Evolutionary conservation across 2,888 invertebrate species (phyloP), one percentile per base, ranked within the genome.

Genomic region (Cryptus viduatorius): DNA sequence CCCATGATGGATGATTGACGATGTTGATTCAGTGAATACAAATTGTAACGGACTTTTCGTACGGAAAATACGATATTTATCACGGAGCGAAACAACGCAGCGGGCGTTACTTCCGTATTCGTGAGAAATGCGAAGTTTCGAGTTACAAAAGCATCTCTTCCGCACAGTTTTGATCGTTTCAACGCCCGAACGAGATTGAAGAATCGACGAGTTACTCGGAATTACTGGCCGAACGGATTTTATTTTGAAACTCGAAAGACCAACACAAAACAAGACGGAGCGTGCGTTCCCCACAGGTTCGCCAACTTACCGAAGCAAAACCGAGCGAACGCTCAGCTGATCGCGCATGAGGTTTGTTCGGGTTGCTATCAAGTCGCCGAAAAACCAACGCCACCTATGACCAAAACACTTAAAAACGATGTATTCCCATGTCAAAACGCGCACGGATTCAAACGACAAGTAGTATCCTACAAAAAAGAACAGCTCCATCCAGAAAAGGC

Each of bases 1-100:
- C 92, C 92, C 92, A 92, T 92, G 72, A 65, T 78, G 12, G 12
- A 24, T 44, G 37, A 44, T 14, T 12, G 56, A 37, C 44, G 8
- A 61, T 19, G 14, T 61, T 29, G 61, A 19, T 73, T n/a, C 64
- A 46, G 53, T 50, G 68, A 31, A 44, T 53, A 76, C 14, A 37
- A 37, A 37, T 79, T 24, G 73, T 69, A 83, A 83, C 82, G 78
- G 64, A 56, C 69, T 83, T 71, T 67, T 46, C 14, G 53, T 31
- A 37, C 24, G 12, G 5, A n/a, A 8, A 31, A 46, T 48, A 12
- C 24, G 0, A 65, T 53, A 46, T 44, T 8, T 72, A 37, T 8
- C 5, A 37, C 16, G 24, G 12, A 14, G 14, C 65, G 19, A 12
- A 10, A 24, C 42, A 14, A 3, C 16, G 16, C 71, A 19, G 14